Evolutionary conservation across 2,113 vertebrate species (phyloP), one percentile per base, ranked within the genome.

Genomic region (Albula goreensis): DNA sequence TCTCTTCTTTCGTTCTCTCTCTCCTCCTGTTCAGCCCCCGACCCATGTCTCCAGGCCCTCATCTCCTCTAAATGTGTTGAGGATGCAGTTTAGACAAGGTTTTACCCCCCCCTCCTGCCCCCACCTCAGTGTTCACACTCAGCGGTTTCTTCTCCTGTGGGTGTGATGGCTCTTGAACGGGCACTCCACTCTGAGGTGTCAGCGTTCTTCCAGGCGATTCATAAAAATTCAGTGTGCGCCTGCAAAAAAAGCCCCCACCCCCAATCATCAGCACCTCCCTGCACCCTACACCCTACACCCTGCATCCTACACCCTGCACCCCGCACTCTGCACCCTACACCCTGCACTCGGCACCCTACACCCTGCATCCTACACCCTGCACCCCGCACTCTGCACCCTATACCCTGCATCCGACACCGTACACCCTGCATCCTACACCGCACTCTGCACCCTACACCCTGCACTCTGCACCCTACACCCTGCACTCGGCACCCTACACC

Each of bases 71-170:
- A 95, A 96, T 95, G 90, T 94, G 94, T 94, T 51, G 92, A 95
- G 90, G 88, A 31, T 90, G 94, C 94, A 91, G 92, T 94, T 94
- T 94, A 92, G 89, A 93, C 92, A 41, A 41, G 31, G 31, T 41
- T 41, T 41, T 1, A 92, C 91, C 90, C 88, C 85, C 82, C 88
- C 60, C 87, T 91, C 87, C n/a, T 22, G 5, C 90, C 82, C 50
- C 91, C 88, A 86, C 5, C 85, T 88, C 92, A 91, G 91, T 91
- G 92, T 91, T 93, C 63, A 90, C 83, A 88, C 95, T 97, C 95
- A 95, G 96, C 95, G 80, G 93, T 97, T 97, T 96, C 93, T 94
- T 95, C 91, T 94, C 92, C 93, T 95, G 93, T 94, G 94, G 93
- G 94, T 95, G 94, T 93, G 92, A 94, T 95, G 94, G 95, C 93